A percentile compares a stretch with the other conserved stretches of the same genome.
Evolutionary conservation across 2,888 invertebrate genomes (phyloP).

Genomic region (Cryptophagus acutangulus): DNA sequence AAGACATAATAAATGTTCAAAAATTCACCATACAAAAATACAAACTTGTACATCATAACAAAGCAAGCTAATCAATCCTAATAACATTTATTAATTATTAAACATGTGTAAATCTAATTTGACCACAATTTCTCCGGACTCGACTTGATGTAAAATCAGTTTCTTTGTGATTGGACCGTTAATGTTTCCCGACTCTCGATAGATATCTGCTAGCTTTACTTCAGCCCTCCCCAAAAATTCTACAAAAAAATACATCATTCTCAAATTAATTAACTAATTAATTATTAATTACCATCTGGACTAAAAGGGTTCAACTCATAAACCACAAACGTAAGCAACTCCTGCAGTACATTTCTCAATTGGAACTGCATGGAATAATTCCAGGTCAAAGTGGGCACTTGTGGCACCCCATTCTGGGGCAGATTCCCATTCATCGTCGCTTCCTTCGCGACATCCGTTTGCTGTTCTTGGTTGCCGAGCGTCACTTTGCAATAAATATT

Average conservation of each 20-base stretch:
- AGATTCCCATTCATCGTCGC: slow-evolving; percentile 46
- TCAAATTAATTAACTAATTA: neutral
- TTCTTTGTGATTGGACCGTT: slow-evolving; percentile 63
- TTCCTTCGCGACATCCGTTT: slow-evolving; percentile 58
- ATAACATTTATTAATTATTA: slow-evolving; percentile 28
- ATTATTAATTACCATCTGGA: slow-evolving; percentile 59
- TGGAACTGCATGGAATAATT: slow-evolving; percentile 73
- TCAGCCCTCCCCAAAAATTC: slow-evolving; percentile 70
- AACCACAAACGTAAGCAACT: slow-evolving; percentile 64
- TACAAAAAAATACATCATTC: slow-evolving; percentile 39
- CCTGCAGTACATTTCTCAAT: slow-evolving; percentile 62
- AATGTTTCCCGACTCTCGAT: slow-evolving; percentile 53
- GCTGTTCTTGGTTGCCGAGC: slow-evolving; percentile 66
- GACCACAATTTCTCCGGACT: slow-evolving; percentile 62
- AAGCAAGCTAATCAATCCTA: neutral
- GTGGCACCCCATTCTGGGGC: slow-evolving; percentile 39
- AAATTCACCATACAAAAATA: slow-evolving; percentile 1
- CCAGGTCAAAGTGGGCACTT: slow-evolving; percentile 56
- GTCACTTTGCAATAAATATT: slow-evolving; percentile 71
- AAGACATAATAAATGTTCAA: too few relatives aligned
- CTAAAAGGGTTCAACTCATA: slow-evolving; percentile 67
- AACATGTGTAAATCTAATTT: slow-evolving; percentile 68
- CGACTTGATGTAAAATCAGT: slow-evolving; percentile 62
- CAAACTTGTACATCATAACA: too few relatives aligned
- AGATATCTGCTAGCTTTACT: slow-evolving; percentile 59